Conservation (phyloP, 2,797 vertebrate genomes). For the Acanthurus lineatus region DNA sequence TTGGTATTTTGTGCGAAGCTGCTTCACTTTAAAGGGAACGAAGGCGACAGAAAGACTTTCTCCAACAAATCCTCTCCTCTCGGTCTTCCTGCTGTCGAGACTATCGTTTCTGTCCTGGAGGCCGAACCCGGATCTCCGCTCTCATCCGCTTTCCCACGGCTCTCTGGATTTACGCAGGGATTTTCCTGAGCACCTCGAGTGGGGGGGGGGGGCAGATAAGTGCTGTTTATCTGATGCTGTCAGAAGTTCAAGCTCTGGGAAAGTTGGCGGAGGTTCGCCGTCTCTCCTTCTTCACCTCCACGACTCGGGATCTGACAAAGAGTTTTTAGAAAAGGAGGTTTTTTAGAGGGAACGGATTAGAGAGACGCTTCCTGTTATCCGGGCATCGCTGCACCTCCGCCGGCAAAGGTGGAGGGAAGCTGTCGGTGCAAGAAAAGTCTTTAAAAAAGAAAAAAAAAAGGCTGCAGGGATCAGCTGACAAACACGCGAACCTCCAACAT, state of each 20-base stretch:
- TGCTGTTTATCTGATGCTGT: constrained; percentile 65
- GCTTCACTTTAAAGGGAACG: too few species aligned
- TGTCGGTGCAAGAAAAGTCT: background rate
- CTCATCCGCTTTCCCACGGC: constrained; percentile 53
- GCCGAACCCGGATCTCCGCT: constrained; percentile 37
- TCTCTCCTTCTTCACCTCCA: constrained; percentile 28
- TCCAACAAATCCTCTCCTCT: background rate
- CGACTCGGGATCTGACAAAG: constrained; percentile 63
- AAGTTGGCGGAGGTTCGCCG: constrained; percentile 45
- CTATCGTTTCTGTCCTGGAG: constrained; percentile 45
- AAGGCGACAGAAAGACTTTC: too few species aligned
- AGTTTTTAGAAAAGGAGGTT: constrained; percentile 45
- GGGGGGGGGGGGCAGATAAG: constrained; percentile 49
- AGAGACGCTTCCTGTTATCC: constrained; percentile 45
- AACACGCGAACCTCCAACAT: too few species aligned
- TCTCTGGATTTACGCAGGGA: constrained; percentile 54
- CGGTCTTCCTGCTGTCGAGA: constrained; percentile 10
- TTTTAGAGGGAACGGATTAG: constrained; percentile 50
- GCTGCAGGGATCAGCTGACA: background rate
- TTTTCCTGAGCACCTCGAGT: constrained; percentile 58
- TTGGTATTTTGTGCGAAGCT: constrained; percentile 8
- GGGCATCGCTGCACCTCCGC: background rate
- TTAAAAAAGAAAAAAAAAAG: background rate
- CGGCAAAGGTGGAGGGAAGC: too few species aligned
- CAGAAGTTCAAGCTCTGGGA: constrained; percentile 52